Base-by-base conservation (phyloP, 2,888 invertebrate species). In the Nomada fabriciana region DNA sequence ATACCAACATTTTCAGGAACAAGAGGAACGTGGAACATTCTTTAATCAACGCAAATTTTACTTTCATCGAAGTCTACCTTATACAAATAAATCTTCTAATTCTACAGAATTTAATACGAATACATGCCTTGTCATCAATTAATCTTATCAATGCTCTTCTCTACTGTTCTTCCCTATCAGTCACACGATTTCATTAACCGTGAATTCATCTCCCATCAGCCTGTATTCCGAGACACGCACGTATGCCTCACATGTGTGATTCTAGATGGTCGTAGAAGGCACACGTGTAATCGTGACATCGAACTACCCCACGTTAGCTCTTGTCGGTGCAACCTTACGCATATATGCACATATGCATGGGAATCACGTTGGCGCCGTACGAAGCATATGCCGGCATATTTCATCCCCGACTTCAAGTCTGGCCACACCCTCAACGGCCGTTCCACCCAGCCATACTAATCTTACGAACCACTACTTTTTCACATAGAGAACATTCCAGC, bases 291-390 rank as follows among this genome's bases (percentile, higher is more conserved):
- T 68, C 50, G 29, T 76, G 63, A 43, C 64, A 60, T 64, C 42
- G 15, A 4, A 25, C 11, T 13, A 23, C 5, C 29, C 43, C 43
- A n/a, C 15, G 20, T 29, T 13, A 13, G 10, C 10, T 10, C 18
- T 7, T 25, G 60, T 50, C 42, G 42, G 53, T 1, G 57, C 55
- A 29, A 36, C 52, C 13, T 18, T 36, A 25, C 50, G 36, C 42
- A 55, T 23, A 52, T 23, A n/a, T 80, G 80, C 57, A 77, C 79
- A 89, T 91, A 91, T 92, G 91, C 90, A 92, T 91, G 92, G 86
- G 90, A 91, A 92, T 92, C 92, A 92, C 91, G 92, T 90, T 91
- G 91, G 79, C 82, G 84, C 83, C 89, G 83, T 88, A 88, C 78
- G 87, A 86, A 86, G 84, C 89, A 90, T 89, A 89, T 90, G 91